Evolutionary conservation across 2,888 invertebrate genomes (phyloP).

Genomic region (Drosophila cognata): DNA sequence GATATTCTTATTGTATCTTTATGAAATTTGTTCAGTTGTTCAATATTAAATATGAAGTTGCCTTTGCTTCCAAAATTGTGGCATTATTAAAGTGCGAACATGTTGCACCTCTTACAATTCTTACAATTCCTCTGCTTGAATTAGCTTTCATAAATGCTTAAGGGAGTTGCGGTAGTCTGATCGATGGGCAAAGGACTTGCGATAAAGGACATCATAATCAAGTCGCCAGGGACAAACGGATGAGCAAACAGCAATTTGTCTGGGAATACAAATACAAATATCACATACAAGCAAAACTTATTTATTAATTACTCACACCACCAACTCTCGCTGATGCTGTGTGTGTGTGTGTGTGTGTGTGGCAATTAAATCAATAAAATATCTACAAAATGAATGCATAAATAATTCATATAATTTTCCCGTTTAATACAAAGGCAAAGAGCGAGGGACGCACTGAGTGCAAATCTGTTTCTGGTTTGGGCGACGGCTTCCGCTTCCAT

Average conservation of each 20-base stretch:
- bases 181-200: slow-evolving; percentile 33
- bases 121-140: background rate
- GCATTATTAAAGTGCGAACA: too few species aligned
- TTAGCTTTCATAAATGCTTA: background rate
- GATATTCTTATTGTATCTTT: too few species aligned
- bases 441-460: background rate
- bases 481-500: background rate
- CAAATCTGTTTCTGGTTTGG: background rate
- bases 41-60: too few species aligned
- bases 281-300: slow-evolving; percentile 55
- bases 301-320: slow-evolving; percentile 73
- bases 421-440: slow-evolving; percentile 35
- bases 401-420: slow-evolving; percentile 68
- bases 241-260: slow-evolving; percentile 50
- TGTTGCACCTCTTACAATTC: background rate
- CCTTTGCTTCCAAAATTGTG: too few species aligned
- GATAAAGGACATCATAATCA: slow-evolving; percentile 60
- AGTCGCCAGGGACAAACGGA: slow-evolving; percentile 45
- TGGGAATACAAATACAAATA: slow-evolving; percentile 34
- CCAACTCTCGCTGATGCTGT: slow-evolving; percentile 35
- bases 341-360: slow-evolving; percentile 35
- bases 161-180: slow-evolving; percentile 14
- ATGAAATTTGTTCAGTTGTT: too few species aligned
- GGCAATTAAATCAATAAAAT: slow-evolving; percentile 69
- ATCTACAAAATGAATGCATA: slow-evolving; percentile 65